Base-by-base conservation (phyloP, 2,888 invertebrate genomes). In the Dicranocentrus wangi region DNA sequence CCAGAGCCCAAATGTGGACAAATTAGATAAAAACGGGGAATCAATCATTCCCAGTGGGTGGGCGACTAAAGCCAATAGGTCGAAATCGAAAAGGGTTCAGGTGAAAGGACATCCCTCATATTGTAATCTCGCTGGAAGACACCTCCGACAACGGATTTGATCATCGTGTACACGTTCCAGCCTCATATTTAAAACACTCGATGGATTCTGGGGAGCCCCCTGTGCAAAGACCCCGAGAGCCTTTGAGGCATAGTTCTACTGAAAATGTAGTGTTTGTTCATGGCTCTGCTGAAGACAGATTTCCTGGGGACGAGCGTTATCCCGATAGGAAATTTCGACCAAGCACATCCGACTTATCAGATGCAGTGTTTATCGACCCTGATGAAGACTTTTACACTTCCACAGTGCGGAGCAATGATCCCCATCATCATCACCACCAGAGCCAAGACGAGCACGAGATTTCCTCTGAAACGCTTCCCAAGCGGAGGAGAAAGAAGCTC, bases 311-410 rank as follows among this genome's bases (percentile, higher is more conserved):
- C 39, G 68, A 75, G n/a, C 78, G 78, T n/a, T 71, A 70, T 0
- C 13, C 51, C 0, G 55, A 42, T 17, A 58, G 21, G n/a, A 27
- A 43, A 19, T 81, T 83, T 51, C 71, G 70, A 25, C 78, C 84
- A 5, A 84, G 82, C 68, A 68, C 80, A 5, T 10, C 78, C 15
- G 81, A 84, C 19, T 21, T 82, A 10, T 78, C 84, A 0, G 84
- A 84, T 28, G 78, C 84, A 17, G 78, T 84, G 2, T 84, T 85
- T 32, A 81, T 85, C 42, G 84, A 84, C 51, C 85, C 86, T 0
- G 85, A 83, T 32, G 84, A 85, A 63, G 86, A 86, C 17, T 86
- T 85, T 63, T 85, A 82, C 53, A 86, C 86, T 2, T 80, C 83
- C 0, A 85, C 86, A 3, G 75, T 85, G 13, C 60, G 71, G 25